phyloP scores from a whole-genome alignment of 2,113 vertebrate genomes.

The Maccullochella peelii region DNA sequence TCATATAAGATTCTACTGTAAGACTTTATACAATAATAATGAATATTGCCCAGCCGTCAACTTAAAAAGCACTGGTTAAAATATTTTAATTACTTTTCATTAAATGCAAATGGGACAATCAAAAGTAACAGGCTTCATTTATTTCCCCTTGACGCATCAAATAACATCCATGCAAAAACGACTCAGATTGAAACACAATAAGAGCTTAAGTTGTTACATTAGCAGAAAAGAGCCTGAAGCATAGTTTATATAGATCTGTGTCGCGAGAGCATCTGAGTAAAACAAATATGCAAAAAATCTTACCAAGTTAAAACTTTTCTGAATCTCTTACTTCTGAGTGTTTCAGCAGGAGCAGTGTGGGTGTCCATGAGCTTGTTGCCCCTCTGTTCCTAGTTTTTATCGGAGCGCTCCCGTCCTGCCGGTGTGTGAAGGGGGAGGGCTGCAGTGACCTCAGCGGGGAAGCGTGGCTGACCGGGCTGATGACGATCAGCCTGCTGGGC shows the following conservation, averaged over 20 bases:
- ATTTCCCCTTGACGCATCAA: not conserved
- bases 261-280: not conserved
- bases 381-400: constrained; percentile 50
- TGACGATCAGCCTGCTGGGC: constrained; percentile 49
- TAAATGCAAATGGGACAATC: not conserved
- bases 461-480: constrained; percentile 13
- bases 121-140: not conserved
- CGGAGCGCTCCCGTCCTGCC: constrained; percentile 1
- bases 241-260: not conserved
- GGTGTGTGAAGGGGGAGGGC: constrained; percentile 17
- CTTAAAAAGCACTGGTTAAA: not conserved
- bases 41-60: not conserved
- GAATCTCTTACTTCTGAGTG: not conserved
- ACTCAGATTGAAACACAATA: not conserved
- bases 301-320: constrained; percentile 39
- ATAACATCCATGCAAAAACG: not conserved
- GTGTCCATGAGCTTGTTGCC: not conserved
- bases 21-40: not conserved
- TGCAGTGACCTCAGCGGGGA: constrained; percentile 56
- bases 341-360: not conserved
- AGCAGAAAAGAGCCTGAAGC: not conserved
- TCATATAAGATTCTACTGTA: not conserved
- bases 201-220: not conserved
- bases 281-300: constrained; percentile 18
- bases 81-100: not conserved